phyloP scores from a whole-genome alignment of 2,888 invertebrate species.

The Oeneis ivallda region DNA sequence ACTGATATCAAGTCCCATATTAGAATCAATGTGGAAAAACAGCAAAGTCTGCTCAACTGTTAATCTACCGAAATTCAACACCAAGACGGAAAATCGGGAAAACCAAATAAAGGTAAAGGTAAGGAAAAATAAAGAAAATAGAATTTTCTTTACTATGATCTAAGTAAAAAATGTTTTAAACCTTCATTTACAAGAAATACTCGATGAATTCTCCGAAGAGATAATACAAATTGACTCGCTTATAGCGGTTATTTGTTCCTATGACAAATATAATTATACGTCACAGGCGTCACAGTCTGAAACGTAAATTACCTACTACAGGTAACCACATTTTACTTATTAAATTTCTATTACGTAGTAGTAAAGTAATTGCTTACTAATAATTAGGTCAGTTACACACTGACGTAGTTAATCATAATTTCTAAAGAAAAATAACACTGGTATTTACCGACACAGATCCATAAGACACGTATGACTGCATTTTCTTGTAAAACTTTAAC shows the following conservation, averaged over 20 bases:
- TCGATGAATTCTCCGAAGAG: neutral
- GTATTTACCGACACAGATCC: conserved; percentile 30
- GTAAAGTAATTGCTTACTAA: neutral
- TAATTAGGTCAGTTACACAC: conserved; percentile 8
- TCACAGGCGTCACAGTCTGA: neutral
- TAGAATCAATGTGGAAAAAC: too few relatives aligned
- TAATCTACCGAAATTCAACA: too few relatives aligned
- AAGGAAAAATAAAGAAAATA: too few relatives aligned
- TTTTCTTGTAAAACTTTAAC: neutral
- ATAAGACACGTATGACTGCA: conserved; percentile 21
- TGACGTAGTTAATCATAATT: conserved; percentile 19
- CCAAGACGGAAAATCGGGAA: too few relatives aligned
- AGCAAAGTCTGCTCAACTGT: too few relatives aligned
- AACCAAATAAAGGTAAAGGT: too few relatives aligned
- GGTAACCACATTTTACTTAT: conserved; percentile 3
- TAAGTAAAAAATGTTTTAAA: conserved; percentile 1
- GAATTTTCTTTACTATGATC: too few relatives aligned
- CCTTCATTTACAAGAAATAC: conserved; percentile 6
- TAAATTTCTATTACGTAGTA: neutral
- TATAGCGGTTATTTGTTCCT: neutral
- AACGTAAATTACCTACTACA: too few relatives aligned
- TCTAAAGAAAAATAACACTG: conserved; percentile 18
- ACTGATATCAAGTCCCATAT: too few relatives aligned
- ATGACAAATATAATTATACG: conserved; percentile 1
- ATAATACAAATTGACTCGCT: neutral